Conservation (phyloP, 2,113 vertebrate species). For the Anolis carolinensis region DNA sequence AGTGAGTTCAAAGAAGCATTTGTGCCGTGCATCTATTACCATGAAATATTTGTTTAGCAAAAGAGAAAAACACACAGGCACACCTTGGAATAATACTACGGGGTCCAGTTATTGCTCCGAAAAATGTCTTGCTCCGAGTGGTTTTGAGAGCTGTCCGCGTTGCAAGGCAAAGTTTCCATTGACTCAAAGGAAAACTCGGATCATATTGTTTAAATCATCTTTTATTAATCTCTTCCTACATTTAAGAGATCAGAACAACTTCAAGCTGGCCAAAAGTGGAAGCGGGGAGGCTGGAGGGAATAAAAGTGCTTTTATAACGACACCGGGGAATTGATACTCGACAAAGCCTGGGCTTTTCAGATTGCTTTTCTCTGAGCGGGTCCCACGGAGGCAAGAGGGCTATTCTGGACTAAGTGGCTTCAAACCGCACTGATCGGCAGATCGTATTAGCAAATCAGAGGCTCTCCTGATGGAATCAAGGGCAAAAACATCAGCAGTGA, state of each 20-base stretch:
- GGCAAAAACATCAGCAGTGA: not conserved
- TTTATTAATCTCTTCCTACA: slow-evolving; percentile 47
- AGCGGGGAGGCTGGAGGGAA: slow-evolving; percentile 19
- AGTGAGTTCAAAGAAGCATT: slow-evolving; percentile 17
- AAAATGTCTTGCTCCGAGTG: not conserved
- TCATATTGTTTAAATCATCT: slow-evolving; percentile 44
- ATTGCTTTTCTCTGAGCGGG: slow-evolving; percentile 13
- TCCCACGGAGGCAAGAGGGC: not conserved
- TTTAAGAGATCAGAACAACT: slow-evolving; percentile 29
- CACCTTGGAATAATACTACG: not conserved
- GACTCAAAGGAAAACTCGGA: slow-evolving; percentile 39
- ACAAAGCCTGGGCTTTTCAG: slow-evolving; percentile 3
- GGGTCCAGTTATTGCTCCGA: not conserved
- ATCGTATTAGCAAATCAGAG: slow-evolving; percentile 18
- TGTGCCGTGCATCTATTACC: slow-evolving; percentile 26
- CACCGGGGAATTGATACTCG: slow-evolving; percentile 15
- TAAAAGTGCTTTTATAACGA: slow-evolving; percentile 28
- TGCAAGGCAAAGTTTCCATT: slow-evolving; percentile 27
- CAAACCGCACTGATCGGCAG: slow-evolving; percentile 1
- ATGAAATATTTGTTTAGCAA: slow-evolving; percentile 22
- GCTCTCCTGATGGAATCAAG: not conserved
- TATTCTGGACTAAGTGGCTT: slow-evolving; percentile 10
- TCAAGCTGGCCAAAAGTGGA: slow-evolving; percentile 31
- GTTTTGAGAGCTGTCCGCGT: not conserved
- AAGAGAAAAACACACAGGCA: not conserved